Base-by-base conservation (phyloP, 2,113 vertebrate species). In the Hydrochoerus hydrochaeris region DNA sequence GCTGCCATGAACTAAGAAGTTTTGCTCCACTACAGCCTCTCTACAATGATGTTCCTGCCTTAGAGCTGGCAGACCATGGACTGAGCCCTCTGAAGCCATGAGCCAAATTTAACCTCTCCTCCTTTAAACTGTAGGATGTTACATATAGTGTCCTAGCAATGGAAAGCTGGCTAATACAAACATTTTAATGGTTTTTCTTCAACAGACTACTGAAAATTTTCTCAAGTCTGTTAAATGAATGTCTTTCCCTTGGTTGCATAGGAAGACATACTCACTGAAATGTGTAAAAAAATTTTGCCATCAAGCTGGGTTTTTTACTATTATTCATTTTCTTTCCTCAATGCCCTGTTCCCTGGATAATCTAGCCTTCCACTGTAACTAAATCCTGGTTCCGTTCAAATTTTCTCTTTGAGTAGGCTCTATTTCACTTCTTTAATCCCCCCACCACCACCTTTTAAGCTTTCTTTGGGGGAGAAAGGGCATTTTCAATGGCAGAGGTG, bases 321-420 rank as follows among this genome's bases (percentile, higher is more conserved):
- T n/a, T 13, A 30, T 3, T 58, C 49, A 30, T 58, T 63, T 88
- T 88, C 24, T 86, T 58, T 73, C 44, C 81, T 90, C 38, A 14
- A 2, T 46, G 44, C 67, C n/a, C 46, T 54, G 5, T 24, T 88
- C 24, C 87, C 69, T 84, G 71, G 58, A 73, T 92, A 71, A 62
- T 87, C 62, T 44, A 58, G 46, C 35, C 65, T 57, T 92, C 38
- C 57, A 54, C 81, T 96, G 90, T 90, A 97, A 85, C 73, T 67
- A 82, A 92, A 95, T 84, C 87, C n/a, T 85, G 54, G n/a, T 67
- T 84, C 60, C 88, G 95, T 95, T 97, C 52, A 96, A 95, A 65
- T 38, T 69, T 63, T n/a, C 92, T 90, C 83, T 75, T 86, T 54
- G 32, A 65, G 46, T 77, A 12, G 26, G 52, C 41, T 80, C 81